phyloP scores from a whole-genome alignment of 2,797 vertebrate genomes.

The Rhinichthys osculus region DNA sequence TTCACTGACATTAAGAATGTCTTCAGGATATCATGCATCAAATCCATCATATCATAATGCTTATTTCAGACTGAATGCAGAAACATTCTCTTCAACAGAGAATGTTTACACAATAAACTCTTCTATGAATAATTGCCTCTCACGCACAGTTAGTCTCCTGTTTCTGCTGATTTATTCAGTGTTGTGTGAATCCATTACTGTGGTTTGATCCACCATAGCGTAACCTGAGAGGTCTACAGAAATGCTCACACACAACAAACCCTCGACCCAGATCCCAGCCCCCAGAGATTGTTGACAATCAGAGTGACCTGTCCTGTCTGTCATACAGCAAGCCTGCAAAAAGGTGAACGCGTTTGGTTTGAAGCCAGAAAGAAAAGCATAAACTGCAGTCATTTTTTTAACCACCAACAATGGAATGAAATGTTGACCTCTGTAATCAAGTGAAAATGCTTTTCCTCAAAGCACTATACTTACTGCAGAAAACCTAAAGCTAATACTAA shows the following conservation, averaged over 20 bases:
- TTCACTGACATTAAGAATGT: background rate
- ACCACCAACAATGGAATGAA: background rate
- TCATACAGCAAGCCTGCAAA: background rate
- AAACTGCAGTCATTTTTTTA: background rate
- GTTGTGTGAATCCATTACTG: slow-evolving; percentile 38
- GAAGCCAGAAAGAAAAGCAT: background rate
- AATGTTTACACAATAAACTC: slow-evolving; percentile 38
- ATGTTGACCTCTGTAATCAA: background rate
- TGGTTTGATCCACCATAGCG: slow-evolving; percentile 25
- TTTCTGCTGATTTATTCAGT: slow-evolving; percentile 50
- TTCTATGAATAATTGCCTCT: slow-evolving; percentile 31
- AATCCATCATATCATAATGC: background rate
- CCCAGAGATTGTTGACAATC: slow-evolving; percentile 26
- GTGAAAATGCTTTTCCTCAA: background rate
- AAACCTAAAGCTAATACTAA: background rate
- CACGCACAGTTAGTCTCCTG: slow-evolving; percentile 9
- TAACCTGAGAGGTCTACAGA: slow-evolving; percentile 36
- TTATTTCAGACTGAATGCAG: background rate
- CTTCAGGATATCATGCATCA: slow-evolving; percentile 2
- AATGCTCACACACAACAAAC: slow-evolving; percentile 34
- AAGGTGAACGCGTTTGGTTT: background rate
- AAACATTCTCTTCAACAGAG: background rate
- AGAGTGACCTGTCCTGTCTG: slow-evolving; percentile 14
- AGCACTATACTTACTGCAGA: background rate
- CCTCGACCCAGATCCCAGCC: slow-evolving; percentile 32